Conservation (phyloP, 2,797 vertebrate genomes). For the Corythornis leucogaster region DNA sequence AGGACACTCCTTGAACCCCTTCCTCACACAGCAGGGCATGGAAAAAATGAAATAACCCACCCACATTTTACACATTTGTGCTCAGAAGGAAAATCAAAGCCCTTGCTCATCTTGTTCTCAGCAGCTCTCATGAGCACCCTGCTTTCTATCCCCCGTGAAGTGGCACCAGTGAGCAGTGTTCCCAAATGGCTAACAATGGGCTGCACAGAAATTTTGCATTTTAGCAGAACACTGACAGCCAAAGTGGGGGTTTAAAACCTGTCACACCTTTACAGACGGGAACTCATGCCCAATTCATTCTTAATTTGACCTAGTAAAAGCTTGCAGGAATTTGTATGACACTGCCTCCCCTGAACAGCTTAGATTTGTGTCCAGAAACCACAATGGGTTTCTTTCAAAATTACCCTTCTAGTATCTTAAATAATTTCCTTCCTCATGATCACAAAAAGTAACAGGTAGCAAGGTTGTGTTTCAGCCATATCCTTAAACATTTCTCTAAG, state of each 20-base stretch:
- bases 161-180: not conserved
- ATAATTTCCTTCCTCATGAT: not conserved
- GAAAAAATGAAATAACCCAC: conserved; percentile 34
- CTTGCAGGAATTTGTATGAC: not conserved
- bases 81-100: conserved; percentile 3
- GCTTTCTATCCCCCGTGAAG: not conserved
- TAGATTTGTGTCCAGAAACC: not conserved
- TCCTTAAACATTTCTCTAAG: not conserved
- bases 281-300: not conserved
- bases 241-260: not conserved
- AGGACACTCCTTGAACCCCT: conserved; percentile 19
- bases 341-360: rapidly evolving
- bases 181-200: not conserved
- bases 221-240: not conserved
- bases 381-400: not conserved
- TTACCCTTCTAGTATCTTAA: not conserved
- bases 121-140: not conserved
- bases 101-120: not conserved
- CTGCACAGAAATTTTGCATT: not conserved
- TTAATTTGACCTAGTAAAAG: not conserved
- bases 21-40: not conserved
- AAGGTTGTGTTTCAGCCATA: not conserved
- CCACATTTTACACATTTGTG: not conserved
- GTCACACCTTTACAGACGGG: rapidly evolving
- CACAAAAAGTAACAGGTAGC: not conserved